Base-by-base conservation (phyloP, 2,888 invertebrate species). In the Aphodius granarius region DNA sequence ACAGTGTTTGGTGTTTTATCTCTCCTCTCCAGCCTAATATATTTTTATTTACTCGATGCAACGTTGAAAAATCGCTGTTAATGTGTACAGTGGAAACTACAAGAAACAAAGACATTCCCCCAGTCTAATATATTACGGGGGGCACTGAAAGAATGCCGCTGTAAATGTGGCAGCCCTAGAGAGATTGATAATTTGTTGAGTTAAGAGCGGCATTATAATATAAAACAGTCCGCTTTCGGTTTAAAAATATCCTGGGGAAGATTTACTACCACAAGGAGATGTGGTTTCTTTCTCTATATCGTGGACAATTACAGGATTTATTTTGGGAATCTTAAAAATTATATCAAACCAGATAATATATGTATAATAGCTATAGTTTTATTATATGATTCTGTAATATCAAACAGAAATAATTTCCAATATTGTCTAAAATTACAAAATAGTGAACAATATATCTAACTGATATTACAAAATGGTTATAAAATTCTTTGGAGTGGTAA, bases 131-230 rank as follows among this genome's bases (percentile, higher is more conserved):
- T 43, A 43, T 43, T 43, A 43, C 43, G 43, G 6, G 43, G 43
- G 43, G 43, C 3, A 43, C 43, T 43, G 43, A 43, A 43, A 43
- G 43, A 43, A 43, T 43, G 43, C 43, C 43, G 43, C 9, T 43
- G 43, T 43, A 43, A 3, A 1, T 9, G 43, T 43, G 43, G 63
- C 74, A 62, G 43, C 70, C 74, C 63, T 21, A 68, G 73, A 70
- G 65, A 76, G 76, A 76, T 76, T 76, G 76, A 76, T 76, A 76
- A 76, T 76, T 76, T 76, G 76, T 76, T 76, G 76, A 76, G 73
- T 76, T 73, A 76, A 74, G 70, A 70, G 73, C 65, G 71, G 76
- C 73, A 76, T 73, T 76, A 76, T 76, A 76, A 76, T 73, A 76
- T 76, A 76, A 76, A 76, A 76, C 76, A 76, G 76, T 43, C 43